Conservation (phyloP, 1,140 invertebrate species). For the Ceratitis capitata region DNA sequence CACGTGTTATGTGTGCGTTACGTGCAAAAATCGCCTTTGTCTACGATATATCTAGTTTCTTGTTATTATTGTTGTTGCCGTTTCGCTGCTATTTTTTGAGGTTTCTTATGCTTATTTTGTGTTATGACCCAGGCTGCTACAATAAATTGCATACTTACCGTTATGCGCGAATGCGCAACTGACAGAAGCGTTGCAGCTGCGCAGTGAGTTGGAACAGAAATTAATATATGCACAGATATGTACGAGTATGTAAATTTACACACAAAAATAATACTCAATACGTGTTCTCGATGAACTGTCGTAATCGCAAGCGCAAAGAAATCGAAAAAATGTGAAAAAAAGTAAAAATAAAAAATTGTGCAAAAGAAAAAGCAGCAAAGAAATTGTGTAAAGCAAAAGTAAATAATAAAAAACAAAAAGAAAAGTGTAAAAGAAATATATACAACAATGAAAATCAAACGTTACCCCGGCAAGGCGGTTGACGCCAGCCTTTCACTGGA, state of each 20-base stretch:
- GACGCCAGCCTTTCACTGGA: slow-evolving; percentile 71
- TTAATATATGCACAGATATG: neutral
- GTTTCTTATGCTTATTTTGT: neutral
- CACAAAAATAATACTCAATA: slow-evolving; percentile 1
- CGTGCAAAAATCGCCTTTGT: neutral
- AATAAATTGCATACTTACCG: slow-evolving; percentile 10
- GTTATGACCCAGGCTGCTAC: neutral
- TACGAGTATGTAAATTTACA: too few relatives aligned
- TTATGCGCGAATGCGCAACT: slow-evolving; percentile 22
- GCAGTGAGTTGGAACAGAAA: slow-evolving; percentile 25
- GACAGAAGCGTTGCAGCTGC: neutral
- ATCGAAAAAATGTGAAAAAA: neutral
- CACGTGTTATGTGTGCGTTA: slow-evolving; percentile 15
- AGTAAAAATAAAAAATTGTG: neutral
- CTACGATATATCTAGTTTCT: neutral
- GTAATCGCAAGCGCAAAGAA: slow-evolving; percentile 33
- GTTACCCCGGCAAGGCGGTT: slow-evolving; percentile 82
- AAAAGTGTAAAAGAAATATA: slow-evolving; percentile 20
- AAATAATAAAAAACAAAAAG: neutral
- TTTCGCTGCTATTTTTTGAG: neutral
- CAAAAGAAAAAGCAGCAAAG: neutral
- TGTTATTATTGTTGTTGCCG: neutral
- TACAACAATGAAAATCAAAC: slow-evolving; percentile 78
- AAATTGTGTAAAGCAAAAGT: neutral
- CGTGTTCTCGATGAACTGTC: slow-evolving; percentile 12